Percentiles rank a stretch among this genome's conserved stretches.
phyloP scores from a whole-genome alignment of 2,888 invertebrate genomes.

The Pristionchus japonicus region DNA sequence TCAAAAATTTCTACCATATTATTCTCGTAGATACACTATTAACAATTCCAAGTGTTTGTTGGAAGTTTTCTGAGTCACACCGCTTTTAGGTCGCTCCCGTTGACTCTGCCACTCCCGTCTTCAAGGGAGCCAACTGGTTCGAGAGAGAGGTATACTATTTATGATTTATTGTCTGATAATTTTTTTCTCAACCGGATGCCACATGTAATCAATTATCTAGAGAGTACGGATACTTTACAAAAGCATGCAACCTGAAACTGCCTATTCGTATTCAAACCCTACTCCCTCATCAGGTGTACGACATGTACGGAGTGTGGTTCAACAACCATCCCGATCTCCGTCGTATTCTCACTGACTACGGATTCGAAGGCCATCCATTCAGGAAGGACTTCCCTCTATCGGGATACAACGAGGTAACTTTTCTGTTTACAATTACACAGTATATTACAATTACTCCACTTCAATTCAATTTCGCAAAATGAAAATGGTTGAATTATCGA shows the following conservation, averaged over 20 bases:
- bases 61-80: too few species aligned
- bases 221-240: too few species aligned
- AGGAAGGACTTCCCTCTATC: conserved; percentile 96
- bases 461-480: not conserved
- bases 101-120: conserved; percentile 70
- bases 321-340: conserved; percentile 96
- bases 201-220: too few species aligned
- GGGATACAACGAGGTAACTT: conserved; percentile 93
- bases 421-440: not conserved
- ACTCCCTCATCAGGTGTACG: conserved; percentile 90
- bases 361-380: conserved; percentile 98
- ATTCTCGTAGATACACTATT: too few species aligned
- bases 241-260: too few species aligned
- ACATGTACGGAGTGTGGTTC: conserved; percentile 99
- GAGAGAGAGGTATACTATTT: conserved; percentile 75
- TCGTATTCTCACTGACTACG: conserved; percentile 97
- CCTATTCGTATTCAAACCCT: too few species aligned
- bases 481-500: too few species aligned
- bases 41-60: too few species aligned
- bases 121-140: conserved; percentile 89
- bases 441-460: not conserved
- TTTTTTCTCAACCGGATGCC: too few species aligned
- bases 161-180: too few species aligned
- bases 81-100: conserved; percentile 67
- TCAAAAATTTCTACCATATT: too few species aligned